phyloP scores from a whole-genome alignment of 2,888 invertebrate species.

The Ecdyonurus torrentis region DNA sequence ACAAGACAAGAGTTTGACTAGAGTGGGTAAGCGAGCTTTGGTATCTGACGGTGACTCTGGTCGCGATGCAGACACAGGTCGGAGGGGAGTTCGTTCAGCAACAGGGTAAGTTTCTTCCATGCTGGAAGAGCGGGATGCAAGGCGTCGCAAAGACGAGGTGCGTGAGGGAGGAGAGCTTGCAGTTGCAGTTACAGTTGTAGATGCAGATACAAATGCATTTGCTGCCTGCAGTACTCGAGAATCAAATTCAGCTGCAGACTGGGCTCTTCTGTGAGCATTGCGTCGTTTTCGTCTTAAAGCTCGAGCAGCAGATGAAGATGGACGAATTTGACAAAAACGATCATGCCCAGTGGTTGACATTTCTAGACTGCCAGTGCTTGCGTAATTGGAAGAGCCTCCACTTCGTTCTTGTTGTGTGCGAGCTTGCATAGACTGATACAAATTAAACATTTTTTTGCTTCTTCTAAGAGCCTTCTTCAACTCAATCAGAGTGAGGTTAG shows the following conservation, averaged over 20 bases:
- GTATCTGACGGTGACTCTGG: background rate
- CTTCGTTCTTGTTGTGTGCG: conserved; percentile 20
- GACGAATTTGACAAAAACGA: conserved; percentile 46
- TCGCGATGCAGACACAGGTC: background rate
- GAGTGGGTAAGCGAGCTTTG: background rate
- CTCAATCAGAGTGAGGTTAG: no score
- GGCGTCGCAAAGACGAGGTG: background rate
- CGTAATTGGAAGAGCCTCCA: background rate
- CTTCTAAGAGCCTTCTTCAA: no score
- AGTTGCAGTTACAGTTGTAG: no score
- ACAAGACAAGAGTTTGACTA: background rate
- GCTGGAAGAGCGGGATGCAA: background rate
- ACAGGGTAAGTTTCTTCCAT: background rate
- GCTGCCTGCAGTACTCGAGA: conserved; percentile 31
- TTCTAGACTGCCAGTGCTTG: conserved; percentile 21
- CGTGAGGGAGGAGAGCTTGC: background rate
- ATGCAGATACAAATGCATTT: background rate
- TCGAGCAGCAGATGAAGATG: conserved; percentile 35
- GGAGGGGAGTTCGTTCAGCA: background rate
- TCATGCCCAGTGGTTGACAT: conserved; percentile 73
- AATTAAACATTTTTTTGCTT: conserved; percentile 51
- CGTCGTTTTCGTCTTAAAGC: conserved; percentile 20
- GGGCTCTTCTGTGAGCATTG: conserved; percentile 33
- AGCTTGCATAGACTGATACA: conserved; percentile 51
- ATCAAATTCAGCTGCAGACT: conserved; percentile 50